These are phyloP conservation scores for Drosophila rellima DNA, from an alignment of 2,888 invertebrate species.

Conservation along the genomic window DNA sequence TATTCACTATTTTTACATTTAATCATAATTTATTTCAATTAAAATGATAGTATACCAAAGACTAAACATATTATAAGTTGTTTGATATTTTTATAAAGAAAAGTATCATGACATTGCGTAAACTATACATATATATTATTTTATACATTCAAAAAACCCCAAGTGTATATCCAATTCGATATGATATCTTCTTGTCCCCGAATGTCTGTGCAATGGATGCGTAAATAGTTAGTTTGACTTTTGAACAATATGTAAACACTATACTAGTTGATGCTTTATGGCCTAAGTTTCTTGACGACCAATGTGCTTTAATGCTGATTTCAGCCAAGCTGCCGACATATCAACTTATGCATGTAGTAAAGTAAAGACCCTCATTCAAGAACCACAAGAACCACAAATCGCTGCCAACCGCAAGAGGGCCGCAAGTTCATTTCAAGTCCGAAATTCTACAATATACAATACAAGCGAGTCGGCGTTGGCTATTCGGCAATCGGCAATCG, in stretches of 20 bases:
- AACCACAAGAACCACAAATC: conserved; percentile 14
- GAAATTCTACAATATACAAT: conserved; percentile 36
- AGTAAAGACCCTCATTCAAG: conserved; percentile 15
- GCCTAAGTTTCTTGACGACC: conserved; percentile 33
- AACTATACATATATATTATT: not conserved
- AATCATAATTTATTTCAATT: not conserved
- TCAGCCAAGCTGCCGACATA: conserved; percentile 31
- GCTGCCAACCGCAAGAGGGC: conserved; percentile 13
- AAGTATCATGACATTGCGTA: not conserved
- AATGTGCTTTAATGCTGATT: conserved; percentile 37
- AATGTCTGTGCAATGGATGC: conserved; percentile 51
- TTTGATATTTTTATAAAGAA: not conserved
- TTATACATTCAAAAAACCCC: not conserved
- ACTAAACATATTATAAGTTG: not conserved
- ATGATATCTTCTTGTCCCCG: not conserved
- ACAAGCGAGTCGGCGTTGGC: conserved; percentile 6
- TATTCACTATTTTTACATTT: not conserved
- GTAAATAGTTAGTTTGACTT: conserved; percentile 59
- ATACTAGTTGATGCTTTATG: conserved; percentile 45
- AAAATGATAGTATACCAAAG: not conserved
- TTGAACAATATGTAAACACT: conserved; percentile 52
- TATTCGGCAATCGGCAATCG: conserved; percentile 5
- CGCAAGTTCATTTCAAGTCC: conserved; percentile 48
- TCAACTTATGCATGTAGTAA: conserved; percentile 11
- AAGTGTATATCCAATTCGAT: conserved; percentile 35